Percentiles rank a stretch among this genome's conserved stretches.
Conservation (phyloP, 2,888 invertebrate genomes). For the Eretmocerus hayati region DNA sequence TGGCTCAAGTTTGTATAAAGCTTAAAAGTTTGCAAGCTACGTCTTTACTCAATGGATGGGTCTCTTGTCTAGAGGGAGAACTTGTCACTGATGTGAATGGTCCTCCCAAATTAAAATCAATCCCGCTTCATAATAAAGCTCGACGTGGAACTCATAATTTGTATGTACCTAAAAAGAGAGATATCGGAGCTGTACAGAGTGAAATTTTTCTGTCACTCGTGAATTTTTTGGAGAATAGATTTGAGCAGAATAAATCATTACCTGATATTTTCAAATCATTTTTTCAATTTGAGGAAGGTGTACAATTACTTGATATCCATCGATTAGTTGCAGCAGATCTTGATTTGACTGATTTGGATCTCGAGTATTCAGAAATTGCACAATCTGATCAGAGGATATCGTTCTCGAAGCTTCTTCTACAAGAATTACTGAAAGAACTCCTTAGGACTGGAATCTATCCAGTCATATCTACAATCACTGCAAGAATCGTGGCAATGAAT, state of each 20-base stretch:
- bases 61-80: too few relatives aligned
- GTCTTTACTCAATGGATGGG: too few relatives aligned
- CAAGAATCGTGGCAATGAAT: slow-evolving; percentile 1
- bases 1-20: too few relatives aligned
- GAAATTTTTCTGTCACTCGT: background rate
- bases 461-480: background rate
- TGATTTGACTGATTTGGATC: background rate
- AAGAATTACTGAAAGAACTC: background rate
- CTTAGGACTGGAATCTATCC: background rate
- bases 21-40: too few relatives aligned
- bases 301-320: background rate
- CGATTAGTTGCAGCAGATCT: background rate
- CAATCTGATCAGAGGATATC: background rate
- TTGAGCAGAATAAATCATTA: too few relatives aligned
- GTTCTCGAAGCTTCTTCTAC: background rate
- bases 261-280: too few relatives aligned
- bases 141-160: too few relatives aligned
- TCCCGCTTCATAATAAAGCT: too few relatives aligned
- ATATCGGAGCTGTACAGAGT: background rate
- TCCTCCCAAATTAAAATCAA: too few relatives aligned
- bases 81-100: too few relatives aligned
- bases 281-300: background rate
- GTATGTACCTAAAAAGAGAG: background rate
- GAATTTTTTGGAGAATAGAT: background rate
- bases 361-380: background rate